A percentile compares a stretch with the other conserved stretches of the same genome.
Evolutionary conservation across 2,113 vertebrate species (phyloP).

Genomic region (Pterophyllum scalare): DNA sequence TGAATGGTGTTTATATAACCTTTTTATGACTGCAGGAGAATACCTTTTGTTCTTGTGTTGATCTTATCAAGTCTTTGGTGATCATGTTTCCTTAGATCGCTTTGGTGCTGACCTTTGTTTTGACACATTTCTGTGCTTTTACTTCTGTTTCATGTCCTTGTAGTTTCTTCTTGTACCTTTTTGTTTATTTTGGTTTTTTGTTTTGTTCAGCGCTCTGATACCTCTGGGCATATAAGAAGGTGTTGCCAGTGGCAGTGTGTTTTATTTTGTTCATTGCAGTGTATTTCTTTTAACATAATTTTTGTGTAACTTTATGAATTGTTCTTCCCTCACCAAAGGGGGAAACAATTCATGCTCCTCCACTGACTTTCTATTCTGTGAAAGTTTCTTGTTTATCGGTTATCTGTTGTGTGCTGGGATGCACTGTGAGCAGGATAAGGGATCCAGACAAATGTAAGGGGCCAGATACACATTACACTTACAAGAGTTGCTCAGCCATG

Average conservation of each 20-base stretch:
- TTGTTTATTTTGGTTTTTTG: background rate
- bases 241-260: background rate
- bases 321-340: background rate
- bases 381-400: background rate
- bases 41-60: background rate
- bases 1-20: background rate
- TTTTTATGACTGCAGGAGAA: background rate
- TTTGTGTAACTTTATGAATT: background rate
- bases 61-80: background rate
- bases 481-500: background rate
- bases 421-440: no score
- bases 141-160: background rate
- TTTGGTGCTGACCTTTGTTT: slow-evolving; percentile 16
- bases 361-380: background rate
- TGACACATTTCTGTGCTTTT: background rate
- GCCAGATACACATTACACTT: background rate
- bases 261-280: background rate
- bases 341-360: background rate
- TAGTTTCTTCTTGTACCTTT: background rate
- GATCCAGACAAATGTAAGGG: background rate
- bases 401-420: no score
- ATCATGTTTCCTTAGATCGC: slow-evolving; percentile 15
- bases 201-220: background rate
- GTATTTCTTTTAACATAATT: background rate
- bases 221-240: background rate